Base-by-base conservation (phyloP, 2,888 invertebrate species). In the Serrognathus titanus region DNA sequence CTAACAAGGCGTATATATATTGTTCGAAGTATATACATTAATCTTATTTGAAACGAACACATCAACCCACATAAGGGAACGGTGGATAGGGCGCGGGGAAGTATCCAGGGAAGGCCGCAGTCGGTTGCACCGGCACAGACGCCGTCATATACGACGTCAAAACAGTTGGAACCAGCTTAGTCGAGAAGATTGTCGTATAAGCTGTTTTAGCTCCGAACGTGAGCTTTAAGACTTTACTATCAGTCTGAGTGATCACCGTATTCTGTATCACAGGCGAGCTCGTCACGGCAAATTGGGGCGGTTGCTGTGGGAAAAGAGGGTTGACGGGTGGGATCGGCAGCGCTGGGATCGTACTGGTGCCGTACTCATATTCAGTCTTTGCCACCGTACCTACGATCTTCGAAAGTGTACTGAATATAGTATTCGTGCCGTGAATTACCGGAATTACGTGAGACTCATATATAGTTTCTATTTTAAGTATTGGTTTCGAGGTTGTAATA, bases 121-220 rank as follows among this genome's bases (percentile, higher is more conserved):
- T 79, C 6, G 85, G 85, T 66, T 88, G 89, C 12, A 91, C 82
- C 2, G 90, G 84, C 31, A 93, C 80, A 0, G 91, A 90, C 11
- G 88, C 88, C 5, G 93, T 93, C 61, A 93, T 83, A 72, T 89
- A 90, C 11, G 90, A 88, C n/a, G 94, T 93, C 58, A 93, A 75
- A 50, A 88, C 81, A 1, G 92, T 92, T 6, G 93, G 92, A 41
- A 93, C 86, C 45, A 94, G 86, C 69, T 84, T 87, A 39, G 93
- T 92, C 2, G 90, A 89, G 75, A 86, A 92, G 57, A 94, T 81
- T 1, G 93, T 94, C 6, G 94, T 94, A 72, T 89, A 90, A 0
- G 92, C 87, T 0, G 93, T 93, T 75, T 91, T 92, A 36, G 94
- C 93, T n/a, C 94, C 93, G 72, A 94, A 94, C 9, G 92, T 93